phyloP scores from a whole-genome alignment of 2,888 invertebrate species.

The Cactoblastis cactorum region DNA sequence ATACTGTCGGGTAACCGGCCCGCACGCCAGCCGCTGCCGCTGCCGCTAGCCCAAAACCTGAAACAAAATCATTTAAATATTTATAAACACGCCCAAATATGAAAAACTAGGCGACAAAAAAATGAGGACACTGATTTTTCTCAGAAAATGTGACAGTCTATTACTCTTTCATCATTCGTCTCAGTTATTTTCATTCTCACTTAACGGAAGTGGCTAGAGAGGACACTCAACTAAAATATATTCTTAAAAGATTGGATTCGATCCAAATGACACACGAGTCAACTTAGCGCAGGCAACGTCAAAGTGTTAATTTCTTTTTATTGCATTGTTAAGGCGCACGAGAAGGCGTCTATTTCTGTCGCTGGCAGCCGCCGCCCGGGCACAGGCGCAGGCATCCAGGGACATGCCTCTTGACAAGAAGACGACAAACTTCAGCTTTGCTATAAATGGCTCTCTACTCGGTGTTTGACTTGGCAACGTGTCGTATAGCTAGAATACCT shows the following conservation, averaged over 20 bases:
- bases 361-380: constrained; percentile 68
- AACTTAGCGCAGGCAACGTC: constrained; percentile 72
- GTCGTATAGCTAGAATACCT: constrained; percentile 32
- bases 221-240: constrained; percentile 60
- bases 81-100: constrained; percentile 28
- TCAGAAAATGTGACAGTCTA: constrained; percentile 39
- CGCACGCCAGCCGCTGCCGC: constrained; percentile 84
- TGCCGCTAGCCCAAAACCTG: constrained; percentile 70
- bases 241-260: constrained; percentile 62
- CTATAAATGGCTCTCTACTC: constrained; percentile 70
- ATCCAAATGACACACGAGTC: constrained; percentile 76
- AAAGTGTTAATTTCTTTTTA: constrained; percentile 77
- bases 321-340: constrained; percentile 77
- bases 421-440: constrained; percentile 58
- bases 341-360: constrained; percentile 68
- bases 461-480: constrained; percentile 57
- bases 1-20: constrained; percentile 87
- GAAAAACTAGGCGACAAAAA: constrained; percentile 37
- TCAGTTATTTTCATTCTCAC: constrained; percentile 62
- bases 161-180: constrained; percentile 50
- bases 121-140: constrained; percentile 39
- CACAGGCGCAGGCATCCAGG: constrained; percentile 60
- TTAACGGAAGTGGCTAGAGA: constrained; percentile 71
- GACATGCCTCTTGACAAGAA: constrained; percentile 69
- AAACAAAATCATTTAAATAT: constrained; percentile 42